Evolutionary conservation across 1,140 invertebrate species (phyloP).

Genomic region (Zaprionus nigranus): DNA sequence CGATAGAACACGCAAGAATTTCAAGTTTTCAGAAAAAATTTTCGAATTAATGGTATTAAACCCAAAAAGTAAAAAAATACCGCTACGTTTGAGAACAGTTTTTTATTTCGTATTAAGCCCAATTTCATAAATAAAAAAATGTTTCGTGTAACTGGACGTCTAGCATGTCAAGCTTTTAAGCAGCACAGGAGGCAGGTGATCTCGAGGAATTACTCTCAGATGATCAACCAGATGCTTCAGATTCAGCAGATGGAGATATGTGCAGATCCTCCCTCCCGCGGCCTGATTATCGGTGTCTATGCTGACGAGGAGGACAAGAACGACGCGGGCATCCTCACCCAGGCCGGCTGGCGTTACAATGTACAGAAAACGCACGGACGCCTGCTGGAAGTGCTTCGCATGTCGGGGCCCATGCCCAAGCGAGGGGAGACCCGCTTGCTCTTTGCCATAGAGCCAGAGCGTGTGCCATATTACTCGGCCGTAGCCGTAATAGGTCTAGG

Average conservation of each 20-base stretch:
- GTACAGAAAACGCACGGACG: constrained; percentile 77
- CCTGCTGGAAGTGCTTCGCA: constrained; percentile 73
- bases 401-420: constrained; percentile 81
- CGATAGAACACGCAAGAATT: constrained; percentile 64
- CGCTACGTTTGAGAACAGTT: constrained; percentile 30
- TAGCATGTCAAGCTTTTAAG: constrained; percentile 1
- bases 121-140: constrained; percentile 36
- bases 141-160: constrained; percentile 45
- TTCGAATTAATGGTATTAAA: constrained; percentile 21
- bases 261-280: constrained; percentile 77
- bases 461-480: constrained; percentile 85
- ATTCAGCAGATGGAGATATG: constrained; percentile 79
- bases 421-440: constrained; percentile 73
- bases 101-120: constrained; percentile 31
- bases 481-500: constrained; percentile 90
- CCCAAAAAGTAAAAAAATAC: constrained; percentile 13
- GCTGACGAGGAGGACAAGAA: constrained; percentile 79
- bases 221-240: constrained; percentile 77
- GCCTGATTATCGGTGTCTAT: constrained; percentile 77
- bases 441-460: constrained; percentile 85
- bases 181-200: background rate
- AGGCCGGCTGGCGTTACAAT: constrained; percentile 75
- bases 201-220: constrained; percentile 59
- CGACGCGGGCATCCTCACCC: constrained; percentile 74
- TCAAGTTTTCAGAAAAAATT: constrained; percentile 52